phyloP scores from a whole-genome alignment of 92 coral and sea anemone genomes.

The Porites divaricata region DNA sequence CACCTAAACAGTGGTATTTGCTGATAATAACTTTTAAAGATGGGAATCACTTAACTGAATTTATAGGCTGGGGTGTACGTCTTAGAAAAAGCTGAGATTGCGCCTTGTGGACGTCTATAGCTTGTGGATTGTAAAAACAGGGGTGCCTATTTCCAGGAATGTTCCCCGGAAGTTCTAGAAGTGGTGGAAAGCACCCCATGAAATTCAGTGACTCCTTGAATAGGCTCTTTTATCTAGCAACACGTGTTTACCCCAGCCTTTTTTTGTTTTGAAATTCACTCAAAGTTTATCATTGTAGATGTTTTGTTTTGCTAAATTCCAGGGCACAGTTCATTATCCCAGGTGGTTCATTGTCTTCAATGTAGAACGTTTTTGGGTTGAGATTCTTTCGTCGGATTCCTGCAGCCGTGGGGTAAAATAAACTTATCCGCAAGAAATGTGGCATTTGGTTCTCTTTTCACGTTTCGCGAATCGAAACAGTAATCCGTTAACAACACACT shows the following conservation, averaged over 20 bases:
- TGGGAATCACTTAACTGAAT: not conserved
- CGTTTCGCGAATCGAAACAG: no score
- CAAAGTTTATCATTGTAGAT: conserved; percentile 3
- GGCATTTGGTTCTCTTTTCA: no score
- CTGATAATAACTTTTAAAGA: conserved; percentile 14
- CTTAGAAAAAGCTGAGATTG: no score
- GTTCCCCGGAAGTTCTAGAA: conserved; percentile 22
- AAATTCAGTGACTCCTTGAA: not conserved
- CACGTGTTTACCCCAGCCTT: conserved; percentile 8
- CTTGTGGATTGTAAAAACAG: not conserved
- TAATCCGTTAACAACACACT: no score
- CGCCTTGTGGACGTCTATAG: not conserved
- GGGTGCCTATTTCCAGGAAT: not conserved
- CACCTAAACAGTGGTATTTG: conserved; percentile 10
- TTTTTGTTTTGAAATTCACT: not conserved
- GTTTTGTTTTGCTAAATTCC: not conserved
- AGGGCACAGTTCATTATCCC: not conserved
- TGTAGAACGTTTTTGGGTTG: no score
- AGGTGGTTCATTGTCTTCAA: not conserved
- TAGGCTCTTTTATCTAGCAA: conserved; percentile 3
- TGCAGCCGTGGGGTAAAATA: no score
- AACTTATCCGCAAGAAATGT: no score
- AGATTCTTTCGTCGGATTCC: no score
- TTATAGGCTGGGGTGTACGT: no score
- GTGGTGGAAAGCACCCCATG: not conserved